These are phyloP conservation scores for Leptopilina myrica DNA, from an alignment of 2,888 invertebrate species.

Conservation along the genomic window DNA sequence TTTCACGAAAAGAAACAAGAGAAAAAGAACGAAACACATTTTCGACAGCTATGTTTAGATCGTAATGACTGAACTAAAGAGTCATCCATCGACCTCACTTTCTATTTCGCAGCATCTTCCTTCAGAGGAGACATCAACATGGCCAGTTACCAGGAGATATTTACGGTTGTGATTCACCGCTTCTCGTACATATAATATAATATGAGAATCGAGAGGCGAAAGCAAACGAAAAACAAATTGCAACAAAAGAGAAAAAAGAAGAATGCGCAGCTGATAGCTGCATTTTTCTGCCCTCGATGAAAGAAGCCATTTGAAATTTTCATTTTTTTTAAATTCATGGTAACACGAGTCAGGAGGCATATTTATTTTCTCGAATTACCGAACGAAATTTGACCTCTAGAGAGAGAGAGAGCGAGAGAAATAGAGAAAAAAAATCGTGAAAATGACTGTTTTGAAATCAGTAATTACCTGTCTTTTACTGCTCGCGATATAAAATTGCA, in stretches of 20 bases:
- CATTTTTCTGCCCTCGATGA: conserved; percentile 5
- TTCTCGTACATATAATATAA: conserved; percentile 42
- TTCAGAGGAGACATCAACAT: conserved; percentile 47
- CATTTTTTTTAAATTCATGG: conserved; percentile 40
- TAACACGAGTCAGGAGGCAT: conserved; percentile 16
- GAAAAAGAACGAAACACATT: neutral
- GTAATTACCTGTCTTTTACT: neutral
- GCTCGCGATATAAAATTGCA: neutral
- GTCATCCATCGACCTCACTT: conserved; percentile 64
- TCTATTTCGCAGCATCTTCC: conserved; percentile 5
- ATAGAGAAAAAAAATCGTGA: no score
- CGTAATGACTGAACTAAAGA: conserved; percentile 5
- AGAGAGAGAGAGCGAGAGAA: neutral
- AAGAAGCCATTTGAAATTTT: conserved; percentile 52
- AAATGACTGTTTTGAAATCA: neutral
- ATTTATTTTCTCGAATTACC: conserved; percentile 33
- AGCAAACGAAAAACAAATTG: conserved; percentile 42
- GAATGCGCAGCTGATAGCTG: no score
- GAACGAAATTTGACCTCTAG: conserved; percentile 10
- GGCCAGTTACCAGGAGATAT: conserved; percentile 58
- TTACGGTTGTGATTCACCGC: conserved; percentile 69
- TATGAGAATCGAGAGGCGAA: conserved; percentile 27
- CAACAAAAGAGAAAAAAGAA: neutral
- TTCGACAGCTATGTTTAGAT: neutral
- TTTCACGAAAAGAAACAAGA: neutral